Conservation (phyloP, 37 sponge, comb jelly and placozoan genomes). For the Mnemiopsis leidyi region DNA sequence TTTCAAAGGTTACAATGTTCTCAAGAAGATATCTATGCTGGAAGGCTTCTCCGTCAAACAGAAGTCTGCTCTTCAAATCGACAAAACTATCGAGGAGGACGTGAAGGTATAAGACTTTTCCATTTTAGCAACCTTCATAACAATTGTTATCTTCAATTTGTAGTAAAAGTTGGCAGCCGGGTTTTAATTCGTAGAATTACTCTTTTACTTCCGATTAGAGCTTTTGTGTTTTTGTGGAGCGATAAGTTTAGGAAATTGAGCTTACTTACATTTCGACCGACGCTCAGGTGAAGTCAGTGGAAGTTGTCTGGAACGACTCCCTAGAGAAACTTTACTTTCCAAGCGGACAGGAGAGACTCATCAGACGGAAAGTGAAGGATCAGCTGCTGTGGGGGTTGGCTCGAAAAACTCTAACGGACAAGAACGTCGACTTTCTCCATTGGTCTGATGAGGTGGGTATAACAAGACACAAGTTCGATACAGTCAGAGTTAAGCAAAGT, state of each 20-base stretch:
- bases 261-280: no score
- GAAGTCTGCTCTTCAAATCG: background rate
- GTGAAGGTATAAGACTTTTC: background rate
- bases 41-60: background rate
- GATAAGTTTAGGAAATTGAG: no score
- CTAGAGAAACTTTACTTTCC: slow-evolving; percentile 4
- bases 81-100: background rate
- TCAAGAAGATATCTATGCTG: background rate
- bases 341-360: background rate
- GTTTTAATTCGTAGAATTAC: no score
- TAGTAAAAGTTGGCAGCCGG: no score
- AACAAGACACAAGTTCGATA: no score
- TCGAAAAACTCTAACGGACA: background rate
- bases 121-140: no score
- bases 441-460: background rate
- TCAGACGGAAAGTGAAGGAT: background rate
- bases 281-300: background rate
- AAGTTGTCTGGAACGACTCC: background rate
- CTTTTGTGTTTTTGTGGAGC: no score
- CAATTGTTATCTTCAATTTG: no score
- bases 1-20: background rate
- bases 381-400: slow-evolving; percentile 3
- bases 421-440: background rate
- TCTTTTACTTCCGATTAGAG: no score
- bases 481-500: no score